Conservation (phyloP, 2,797 vertebrate genomes). For the Gadopsis marmoratus region DNA sequence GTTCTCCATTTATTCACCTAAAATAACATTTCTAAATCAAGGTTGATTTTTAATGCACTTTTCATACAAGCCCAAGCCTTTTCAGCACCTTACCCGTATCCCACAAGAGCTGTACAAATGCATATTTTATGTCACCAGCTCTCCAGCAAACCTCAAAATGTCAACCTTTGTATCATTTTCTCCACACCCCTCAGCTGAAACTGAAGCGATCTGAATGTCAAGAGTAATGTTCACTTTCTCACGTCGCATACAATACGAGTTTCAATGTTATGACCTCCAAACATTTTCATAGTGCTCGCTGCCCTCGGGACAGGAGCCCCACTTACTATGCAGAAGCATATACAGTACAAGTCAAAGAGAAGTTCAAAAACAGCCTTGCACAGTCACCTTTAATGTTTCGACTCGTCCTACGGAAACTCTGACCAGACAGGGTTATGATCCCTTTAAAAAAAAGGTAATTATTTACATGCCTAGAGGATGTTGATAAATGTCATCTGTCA, state of each 20-base stretch:
- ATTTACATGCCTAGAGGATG: constrained; percentile 12
- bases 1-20: constrained; percentile 5
- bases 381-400: neutral
- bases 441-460: constrained; percentile 5
- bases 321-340: constrained; percentile 6
- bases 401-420: constrained; percentile 15
- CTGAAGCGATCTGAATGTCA: neutral
- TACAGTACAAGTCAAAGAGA: constrained; percentile 7
- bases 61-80: neutral
- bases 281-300: constrained; percentile 1
- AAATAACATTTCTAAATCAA: constrained; percentile 22
- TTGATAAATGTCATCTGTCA: constrained; percentile 23
- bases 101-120: neutral
- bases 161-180: neutral
- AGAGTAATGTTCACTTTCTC: constrained; percentile 27
- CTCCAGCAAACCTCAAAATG: constrained; percentile 23
- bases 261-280: constrained; percentile 41
- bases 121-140: neutral
- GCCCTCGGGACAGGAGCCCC: constrained; percentile 8
- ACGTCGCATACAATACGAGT: neutral
- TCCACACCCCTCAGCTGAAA: constrained; percentile 12
- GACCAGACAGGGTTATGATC: constrained; percentile 24
- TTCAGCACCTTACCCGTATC: neutral
- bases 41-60: constrained; percentile 2
- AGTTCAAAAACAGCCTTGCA: constrained; percentile 16